Conservation (phyloP, 2,888 invertebrate genomes). For the Agrochola lychnidis region DNA sequence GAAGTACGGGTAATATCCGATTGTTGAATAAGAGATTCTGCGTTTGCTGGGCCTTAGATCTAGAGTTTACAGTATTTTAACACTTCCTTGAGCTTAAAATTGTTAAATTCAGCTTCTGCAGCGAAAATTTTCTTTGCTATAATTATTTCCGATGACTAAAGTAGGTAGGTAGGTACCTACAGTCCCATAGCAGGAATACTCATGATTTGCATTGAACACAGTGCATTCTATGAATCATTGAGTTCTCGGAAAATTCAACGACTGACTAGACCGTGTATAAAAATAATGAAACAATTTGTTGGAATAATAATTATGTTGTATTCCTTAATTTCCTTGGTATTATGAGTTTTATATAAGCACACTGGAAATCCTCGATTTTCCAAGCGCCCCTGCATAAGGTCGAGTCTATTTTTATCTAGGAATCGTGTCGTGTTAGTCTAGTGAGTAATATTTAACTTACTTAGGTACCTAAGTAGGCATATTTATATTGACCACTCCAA, state of each 20-base stretch:
- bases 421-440: background rate
- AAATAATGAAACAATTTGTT: slow-evolving; percentile 38
- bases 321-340: background rate
- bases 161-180: background rate
- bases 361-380: slow-evolving; percentile 6
- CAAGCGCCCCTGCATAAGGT: background rate
- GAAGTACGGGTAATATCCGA: slow-evolving; percentile 22
- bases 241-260: slow-evolving; percentile 45
- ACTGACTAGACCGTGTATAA: slow-evolving; percentile 35
- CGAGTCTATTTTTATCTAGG: background rate
- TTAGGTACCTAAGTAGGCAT: background rate
- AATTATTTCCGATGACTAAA: slow-evolving; percentile 22
- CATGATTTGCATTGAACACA: slow-evolving; percentile 25
- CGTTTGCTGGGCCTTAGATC: background rate
- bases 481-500: background rate
- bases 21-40: slow-evolving; percentile 3
- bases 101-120: background rate
- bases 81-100: background rate
- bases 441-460: background rate
- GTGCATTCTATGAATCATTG: slow-evolving; percentile 45
- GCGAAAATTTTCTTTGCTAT: background rate
- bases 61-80: background rate
- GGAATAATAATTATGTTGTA: background rate
- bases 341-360: background rate
- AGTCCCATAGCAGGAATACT: slow-evolving; percentile 17